Conservation (phyloP, 2,113 vertebrate genomes). For the Sander vitreus region DNA sequence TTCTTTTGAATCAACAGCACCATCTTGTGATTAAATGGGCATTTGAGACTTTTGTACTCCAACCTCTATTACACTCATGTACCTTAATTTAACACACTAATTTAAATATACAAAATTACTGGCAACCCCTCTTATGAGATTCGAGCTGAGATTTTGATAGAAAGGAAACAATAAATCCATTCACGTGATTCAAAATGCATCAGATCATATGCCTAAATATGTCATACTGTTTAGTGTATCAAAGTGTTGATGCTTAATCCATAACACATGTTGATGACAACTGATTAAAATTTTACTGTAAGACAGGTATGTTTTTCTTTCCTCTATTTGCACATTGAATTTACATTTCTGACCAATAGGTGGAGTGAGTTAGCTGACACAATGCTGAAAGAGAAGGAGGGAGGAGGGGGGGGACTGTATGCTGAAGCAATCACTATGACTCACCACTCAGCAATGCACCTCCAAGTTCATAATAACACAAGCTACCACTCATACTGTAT, state of each 20-base stretch:
- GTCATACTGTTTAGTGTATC: background rate
- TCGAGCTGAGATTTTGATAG: background rate
- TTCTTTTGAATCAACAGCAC: constrained; percentile 70
- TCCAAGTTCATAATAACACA: constrained; percentile 65
- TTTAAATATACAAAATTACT: constrained; percentile 9
- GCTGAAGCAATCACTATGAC: constrained; percentile 71
- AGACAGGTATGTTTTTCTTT: background rate
- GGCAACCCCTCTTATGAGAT: background rate
- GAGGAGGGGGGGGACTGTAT: constrained; percentile 22
- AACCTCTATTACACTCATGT: background rate
- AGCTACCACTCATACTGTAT: constrained; percentile 55
- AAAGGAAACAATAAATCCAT: background rate
- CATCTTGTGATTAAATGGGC: constrained; percentile 71
- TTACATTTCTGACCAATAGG: constrained; percentile 68
- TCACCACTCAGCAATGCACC: constrained; percentile 76
- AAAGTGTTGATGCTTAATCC: background rate
- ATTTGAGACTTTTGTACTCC: background rate
- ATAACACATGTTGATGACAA: background rate
- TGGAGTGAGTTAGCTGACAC: constrained; percentile 66
- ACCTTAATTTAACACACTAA: background rate
- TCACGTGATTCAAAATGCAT: background rate
- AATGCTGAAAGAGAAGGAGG: constrained; percentile 24
- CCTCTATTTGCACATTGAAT: background rate
- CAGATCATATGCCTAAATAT: background rate
- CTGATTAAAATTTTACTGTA: background rate